Evolutionary conservation across 1,140 invertebrate species (phyloP).

Genomic region (Ladona fulva): DNA sequence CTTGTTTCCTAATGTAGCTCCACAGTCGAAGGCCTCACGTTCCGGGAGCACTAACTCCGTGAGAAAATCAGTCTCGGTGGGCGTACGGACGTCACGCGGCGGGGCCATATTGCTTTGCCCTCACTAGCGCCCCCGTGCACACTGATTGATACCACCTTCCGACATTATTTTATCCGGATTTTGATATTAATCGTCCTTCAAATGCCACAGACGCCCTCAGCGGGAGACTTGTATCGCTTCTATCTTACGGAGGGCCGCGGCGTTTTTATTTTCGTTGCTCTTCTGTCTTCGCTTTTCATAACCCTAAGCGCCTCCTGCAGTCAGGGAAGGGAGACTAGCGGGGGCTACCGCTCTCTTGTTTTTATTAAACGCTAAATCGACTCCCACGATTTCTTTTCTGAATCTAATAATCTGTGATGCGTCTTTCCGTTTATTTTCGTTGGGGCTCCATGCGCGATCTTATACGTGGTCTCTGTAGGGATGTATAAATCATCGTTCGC

Average conservation of each 20-base stretch:
- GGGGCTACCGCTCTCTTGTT: neutral
- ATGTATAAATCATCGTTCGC: too few species aligned
- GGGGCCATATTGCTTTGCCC: neutral
- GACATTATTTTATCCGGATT: neutral
- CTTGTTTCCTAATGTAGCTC: too few species aligned
- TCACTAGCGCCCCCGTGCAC: neutral
- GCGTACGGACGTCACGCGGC: neutral
- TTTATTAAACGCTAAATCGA: too few species aligned
- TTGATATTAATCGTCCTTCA: neutral
- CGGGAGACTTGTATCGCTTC: neutral
- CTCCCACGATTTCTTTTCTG: too few species aligned
- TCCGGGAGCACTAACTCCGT: neutral
- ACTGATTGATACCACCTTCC: neutral
- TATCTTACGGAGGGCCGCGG: neutral
- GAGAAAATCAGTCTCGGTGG: neutral
- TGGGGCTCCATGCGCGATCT: too few species aligned
- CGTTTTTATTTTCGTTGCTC: neutral
- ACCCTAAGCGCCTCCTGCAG: neutral
- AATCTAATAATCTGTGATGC: too few species aligned
- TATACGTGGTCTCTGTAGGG: too few species aligned
- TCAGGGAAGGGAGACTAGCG: neutral
- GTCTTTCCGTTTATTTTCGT: too few species aligned
- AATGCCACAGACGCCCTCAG: neutral
- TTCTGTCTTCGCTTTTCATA: neutral
- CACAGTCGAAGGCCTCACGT: neutral